Percentiles rank a stretch among this genome's conserved stretches.
These are phyloP conservation scores for Rhagophthalmus giganteus DNA, from an alignment of 2,888 invertebrate species.

Conservation along the genomic window DNA sequence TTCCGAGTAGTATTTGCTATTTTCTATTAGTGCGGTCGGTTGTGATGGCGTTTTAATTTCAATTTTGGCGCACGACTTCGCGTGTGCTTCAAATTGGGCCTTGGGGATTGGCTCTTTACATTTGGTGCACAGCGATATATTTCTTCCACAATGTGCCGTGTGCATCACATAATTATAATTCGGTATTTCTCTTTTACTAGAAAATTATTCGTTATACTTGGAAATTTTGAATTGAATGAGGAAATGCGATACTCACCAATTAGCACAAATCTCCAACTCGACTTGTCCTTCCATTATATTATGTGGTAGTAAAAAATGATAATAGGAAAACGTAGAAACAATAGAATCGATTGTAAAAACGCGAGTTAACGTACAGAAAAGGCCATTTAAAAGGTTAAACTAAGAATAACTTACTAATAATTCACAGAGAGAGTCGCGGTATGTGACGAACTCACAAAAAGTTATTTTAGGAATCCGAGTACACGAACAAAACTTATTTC, in stretches of 20 bases:
- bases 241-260: constrained; percentile 56
- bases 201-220: too few relatives aligned
- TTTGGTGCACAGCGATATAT: constrained; percentile 66
- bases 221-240: not conserved
- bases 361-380: constrained; percentile 25
- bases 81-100: constrained; percentile 62
- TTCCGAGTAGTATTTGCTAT: constrained; percentile 43
- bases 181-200: constrained; percentile 71
- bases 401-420: constrained; percentile 29
- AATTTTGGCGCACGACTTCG: constrained; percentile 54
- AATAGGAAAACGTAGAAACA: constrained; percentile 8
- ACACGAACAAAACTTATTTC: constrained; percentile 22
- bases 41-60: constrained; percentile 50
- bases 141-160: constrained; percentile 69
- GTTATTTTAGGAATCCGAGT: constrained; percentile 19
- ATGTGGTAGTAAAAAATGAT: too few relatives aligned
- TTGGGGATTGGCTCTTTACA: constrained; percentile 70
- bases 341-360: constrained; percentile 7
- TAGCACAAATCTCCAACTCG: constrained; percentile 57
- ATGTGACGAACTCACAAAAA: constrained; percentile 7
- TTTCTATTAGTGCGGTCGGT: constrained; percentile 39
- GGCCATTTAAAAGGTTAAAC: constrained; percentile 29
- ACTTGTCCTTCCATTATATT: constrained; percentile 32
- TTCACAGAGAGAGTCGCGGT: constrained; percentile 4
- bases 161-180: constrained; percentile 70